Evolutionary conservation across 2,113 vertebrate species (phyloP), one percentile per base, ranked within the genome.

Genomic region (Brachyhypopomus occidentalis): DNA sequence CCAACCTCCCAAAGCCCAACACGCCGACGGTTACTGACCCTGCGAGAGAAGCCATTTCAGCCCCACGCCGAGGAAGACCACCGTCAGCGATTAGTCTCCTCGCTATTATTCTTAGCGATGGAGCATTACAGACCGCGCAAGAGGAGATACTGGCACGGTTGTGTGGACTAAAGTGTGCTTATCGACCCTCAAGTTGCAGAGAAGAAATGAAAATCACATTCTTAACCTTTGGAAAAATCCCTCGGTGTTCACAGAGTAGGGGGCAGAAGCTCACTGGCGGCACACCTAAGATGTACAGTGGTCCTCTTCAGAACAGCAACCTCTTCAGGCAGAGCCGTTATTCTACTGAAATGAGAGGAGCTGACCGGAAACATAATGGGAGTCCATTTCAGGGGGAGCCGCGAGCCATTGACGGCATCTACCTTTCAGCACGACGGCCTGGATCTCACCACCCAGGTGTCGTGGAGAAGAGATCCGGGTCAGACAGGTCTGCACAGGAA

Each of bases 211-310:
- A 71, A 56, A 3, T 0, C 17, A 1, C 52, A 52, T 25, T 52
- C 41, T 78, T 75, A 78, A 78, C 83, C 83, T 84, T 78, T 81
- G 20, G 20, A 48, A 78, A 67, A 38, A n/a, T 63, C 45, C 60
- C 58, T n/a, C 56, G 27, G 59, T 52, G 62, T 66, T 67, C 71
- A 81, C 52, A 69, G 62, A 70, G 4, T 34, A 22, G 11, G 4
- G 19, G 75, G 60, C 7, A 60, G 36, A 69, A 72, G 48, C 45
- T 66, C 58, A n/a, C 17, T 69, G 73, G 27, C 22, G 12, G 45
- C 45, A 38, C 20, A 64, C 52, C 23, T 20, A 56, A 76, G 30
- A 25, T 25, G 3, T 7, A 56, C 64, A 72, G 20, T 30, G 38
- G n/a, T 19, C n/a, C 66, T 45, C 19, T 62, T 69, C 38, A 70